phyloP scores from a whole-genome alignment of 1,140 invertebrate genomes.

The Lepidurus packardi region DNA sequence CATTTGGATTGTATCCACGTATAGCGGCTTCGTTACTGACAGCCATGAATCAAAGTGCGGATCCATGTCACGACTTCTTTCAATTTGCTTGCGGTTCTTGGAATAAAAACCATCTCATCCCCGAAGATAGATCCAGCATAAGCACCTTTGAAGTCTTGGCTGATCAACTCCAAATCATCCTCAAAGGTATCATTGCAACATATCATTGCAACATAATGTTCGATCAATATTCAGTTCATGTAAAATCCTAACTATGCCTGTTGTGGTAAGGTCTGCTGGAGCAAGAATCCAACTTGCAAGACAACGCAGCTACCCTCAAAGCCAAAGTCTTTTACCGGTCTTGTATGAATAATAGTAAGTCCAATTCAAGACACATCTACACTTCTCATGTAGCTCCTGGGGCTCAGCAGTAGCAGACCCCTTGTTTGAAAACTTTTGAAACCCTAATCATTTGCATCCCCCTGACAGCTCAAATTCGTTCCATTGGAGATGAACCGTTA shows the following conservation, averaged over 20 bases:
- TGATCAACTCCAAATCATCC: conserved; percentile 75
- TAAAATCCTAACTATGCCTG: neutral
- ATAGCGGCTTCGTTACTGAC: conserved; percentile 74
- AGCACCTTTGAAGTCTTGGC: conserved; percentile 83
- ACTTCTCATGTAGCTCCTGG: neutral
- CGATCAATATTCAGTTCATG: neutral
- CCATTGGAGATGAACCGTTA: conserved; percentile 60
- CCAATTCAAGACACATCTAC: conserved; percentile 29
- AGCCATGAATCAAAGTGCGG: conserved; percentile 71
- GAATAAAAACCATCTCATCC: conserved; percentile 82
- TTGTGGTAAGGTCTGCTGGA: conserved; percentile 57
- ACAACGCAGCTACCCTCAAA: conserved; percentile 68
- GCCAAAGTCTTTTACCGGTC: conserved; percentile 79
- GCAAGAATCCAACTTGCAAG: conserved; percentile 55
- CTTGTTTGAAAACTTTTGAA: conserved; percentile 21
- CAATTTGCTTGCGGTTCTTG: conserved; percentile 76
- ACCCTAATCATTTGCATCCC: neutral
- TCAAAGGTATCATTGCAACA: conserved; percentile 56
- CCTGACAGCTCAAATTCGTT: conserved; percentile 59
- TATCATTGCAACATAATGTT: neutral
- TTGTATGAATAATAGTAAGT: conserved; percentile 82
- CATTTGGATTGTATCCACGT: conserved; percentile 34
- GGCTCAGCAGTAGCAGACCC: neutral
- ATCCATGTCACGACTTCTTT: conserved; percentile 84
- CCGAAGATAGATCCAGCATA: conserved; percentile 78